These are phyloP conservation scores for Rhynchopsitta pachyrhyncha DNA, from an alignment of 2,113 vertebrate species.

Conservation along the genomic window DNA sequence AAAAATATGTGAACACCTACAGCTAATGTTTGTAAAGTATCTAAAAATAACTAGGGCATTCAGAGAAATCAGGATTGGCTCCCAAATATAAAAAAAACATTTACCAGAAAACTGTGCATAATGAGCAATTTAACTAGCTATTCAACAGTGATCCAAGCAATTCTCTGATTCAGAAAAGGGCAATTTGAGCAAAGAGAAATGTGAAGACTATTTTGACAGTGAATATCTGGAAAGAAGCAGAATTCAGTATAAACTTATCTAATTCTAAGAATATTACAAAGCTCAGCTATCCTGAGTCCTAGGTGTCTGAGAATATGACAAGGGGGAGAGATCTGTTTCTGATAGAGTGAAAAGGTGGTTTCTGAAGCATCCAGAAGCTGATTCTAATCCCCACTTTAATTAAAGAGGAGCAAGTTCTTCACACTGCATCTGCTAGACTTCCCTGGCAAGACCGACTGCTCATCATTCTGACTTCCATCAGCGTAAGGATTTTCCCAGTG, in stretches of 20 bases:
- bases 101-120: slow-evolving; percentile 9
- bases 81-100: neutral
- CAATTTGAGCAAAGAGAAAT: neutral
- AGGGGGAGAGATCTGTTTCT: neutral
- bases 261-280: neutral
- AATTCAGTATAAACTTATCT: neutral
- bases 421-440: slow-evolving; percentile 14
- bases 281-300: neutral
- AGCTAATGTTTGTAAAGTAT: neutral
- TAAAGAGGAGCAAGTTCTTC: slow-evolving; percentile 46
- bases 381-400: slow-evolving; percentile 35
- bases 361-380: neutral
- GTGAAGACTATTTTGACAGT: slow-evolving; percentile 24
- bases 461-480: neutral
- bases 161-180: neutral
- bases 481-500: neutral
- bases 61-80: neutral
- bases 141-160: slow-evolving; percentile 1
- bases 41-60: slow-evolving; percentile 23
- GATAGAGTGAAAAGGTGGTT: neutral
- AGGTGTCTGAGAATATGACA: neutral
- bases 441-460: neutral
- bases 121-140: slow-evolving; percentile 21
- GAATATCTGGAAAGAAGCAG: neutral
- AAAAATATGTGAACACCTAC: slow-evolving; percentile 17